A percentile compares a stretch with the other conserved stretches of the same genome.
phyloP scores from a whole-genome alignment of 35 echinoderm and acorn worm species.

The Chiridota heheva region DNA sequence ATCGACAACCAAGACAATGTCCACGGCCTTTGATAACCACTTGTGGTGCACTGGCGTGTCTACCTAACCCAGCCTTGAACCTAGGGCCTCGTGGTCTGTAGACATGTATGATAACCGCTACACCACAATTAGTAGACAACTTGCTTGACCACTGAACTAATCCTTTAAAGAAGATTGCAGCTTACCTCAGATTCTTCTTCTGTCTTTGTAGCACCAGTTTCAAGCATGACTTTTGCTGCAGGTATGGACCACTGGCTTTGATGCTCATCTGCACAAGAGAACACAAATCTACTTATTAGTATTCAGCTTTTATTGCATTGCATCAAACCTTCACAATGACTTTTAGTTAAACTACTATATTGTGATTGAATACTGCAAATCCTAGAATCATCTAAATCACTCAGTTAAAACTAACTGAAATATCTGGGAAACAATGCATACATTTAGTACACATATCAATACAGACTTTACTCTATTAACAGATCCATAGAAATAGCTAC shows the following conservation, averaged over 20 bases:
- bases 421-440: too few species aligned
- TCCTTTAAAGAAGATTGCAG: neutral
- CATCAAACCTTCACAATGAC: neutral
- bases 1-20: neutral
- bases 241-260: conserved; percentile 61
- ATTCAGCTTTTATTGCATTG: neutral
- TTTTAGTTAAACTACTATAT: neutral
- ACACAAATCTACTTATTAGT: neutral
- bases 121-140: neutral
- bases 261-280: conserved; percentile 45
- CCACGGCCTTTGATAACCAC: neutral
- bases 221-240: conserved; percentile 68
- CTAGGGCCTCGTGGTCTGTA: neutral
- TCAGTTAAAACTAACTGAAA: too few species aligned
- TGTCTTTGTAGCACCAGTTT: conserved; percentile 64
- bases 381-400: neutral
- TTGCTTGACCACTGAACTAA: too few species aligned
- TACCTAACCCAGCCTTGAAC: neutral
- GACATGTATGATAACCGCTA: neutral
- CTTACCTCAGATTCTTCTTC: conserved; percentile 97
- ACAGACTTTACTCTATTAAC: too few species aligned
- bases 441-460: neutral
- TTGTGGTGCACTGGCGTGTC: neutral
- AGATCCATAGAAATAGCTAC: too few species aligned
- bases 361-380: neutral